Evolutionary conservation across 1,140 invertebrate species (phyloP).

Genomic region (Caenorhabditis elegans): WBcel235 BX284604.4:1115501-1116000

Average conservation of each 20-base stretch:
- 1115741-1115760: slow-evolving; percentile 35
- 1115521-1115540: too few relatives aligned
- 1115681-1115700: slow-evolving; percentile 35
- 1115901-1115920: too few relatives aligned
- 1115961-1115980: too few relatives aligned
- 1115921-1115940: too few relatives aligned
- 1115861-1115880: background rate
- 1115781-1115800: slow-evolving; percentile 11
- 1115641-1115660: slow-evolving; percentile 9
- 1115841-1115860: background rate
- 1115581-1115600: too few relatives aligned
- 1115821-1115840: background rate
- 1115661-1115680: slow-evolving; percentile 29
- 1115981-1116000: too few relatives aligned
- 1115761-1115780: slow-evolving; percentile 26
- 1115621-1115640: background rate
- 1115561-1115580: too few relatives aligned
- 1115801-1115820: background rate
- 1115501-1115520: too few relatives aligned
- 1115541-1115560: too few relatives aligned
- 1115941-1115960: too few relatives aligned
- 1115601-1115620: too few relatives aligned
- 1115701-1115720: slow-evolving; percentile 10
- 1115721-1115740: background rate
- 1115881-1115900: background rate